Conservation (phyloP, 2,888 invertebrate genomes). For the Ophioninae sp. region DNA sequence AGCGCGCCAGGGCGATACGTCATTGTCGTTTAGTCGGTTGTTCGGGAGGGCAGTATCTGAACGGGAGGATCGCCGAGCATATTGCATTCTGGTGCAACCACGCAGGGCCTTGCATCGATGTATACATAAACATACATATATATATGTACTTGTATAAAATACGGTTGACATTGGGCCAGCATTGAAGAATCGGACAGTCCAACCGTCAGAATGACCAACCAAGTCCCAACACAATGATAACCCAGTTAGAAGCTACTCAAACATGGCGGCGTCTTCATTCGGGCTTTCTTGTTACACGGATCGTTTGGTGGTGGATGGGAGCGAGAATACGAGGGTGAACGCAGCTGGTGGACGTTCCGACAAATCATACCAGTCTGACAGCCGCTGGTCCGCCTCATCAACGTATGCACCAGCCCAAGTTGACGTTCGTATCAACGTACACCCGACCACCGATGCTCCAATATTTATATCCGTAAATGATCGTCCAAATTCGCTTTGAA, state of each 20-base stretch:
- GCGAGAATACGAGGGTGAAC: constrained; percentile 64
- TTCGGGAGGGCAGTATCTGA: constrained; percentile 29
- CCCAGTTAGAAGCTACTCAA: constrained; percentile 60
- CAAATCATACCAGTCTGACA: constrained; percentile 77
- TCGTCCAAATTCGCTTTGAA: too few species aligned
- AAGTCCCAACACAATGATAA: constrained; percentile 49
- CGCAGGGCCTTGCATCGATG: constrained; percentile 31
- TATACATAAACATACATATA: constrained; percentile 14
- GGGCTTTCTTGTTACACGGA: constrained; percentile 52
- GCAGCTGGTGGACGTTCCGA: constrained; percentile 77
- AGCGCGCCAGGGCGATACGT: constrained; percentile 19
- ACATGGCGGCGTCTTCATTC: constrained; percentile 59
- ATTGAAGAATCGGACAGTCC: constrained; percentile 54
- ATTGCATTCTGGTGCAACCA: constrained; percentile 55
- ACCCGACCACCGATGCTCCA: background rate
- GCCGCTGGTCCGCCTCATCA: constrained; percentile 61
- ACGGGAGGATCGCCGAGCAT: constrained; percentile 47
- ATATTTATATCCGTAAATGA: background rate
- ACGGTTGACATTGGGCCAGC: constrained; percentile 51
- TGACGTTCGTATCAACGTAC: background rate
- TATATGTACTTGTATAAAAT: constrained; percentile 24
- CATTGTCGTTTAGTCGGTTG: constrained; percentile 49
- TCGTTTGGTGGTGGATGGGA: constrained; percentile 47
- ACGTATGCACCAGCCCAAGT: too few species aligned
- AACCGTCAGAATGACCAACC: constrained; percentile 38